These are phyloP conservation scores for Orycteropus afer DNA, from an alignment of 2,113 vertebrate genomes.

Conservation along the genomic window DNA sequence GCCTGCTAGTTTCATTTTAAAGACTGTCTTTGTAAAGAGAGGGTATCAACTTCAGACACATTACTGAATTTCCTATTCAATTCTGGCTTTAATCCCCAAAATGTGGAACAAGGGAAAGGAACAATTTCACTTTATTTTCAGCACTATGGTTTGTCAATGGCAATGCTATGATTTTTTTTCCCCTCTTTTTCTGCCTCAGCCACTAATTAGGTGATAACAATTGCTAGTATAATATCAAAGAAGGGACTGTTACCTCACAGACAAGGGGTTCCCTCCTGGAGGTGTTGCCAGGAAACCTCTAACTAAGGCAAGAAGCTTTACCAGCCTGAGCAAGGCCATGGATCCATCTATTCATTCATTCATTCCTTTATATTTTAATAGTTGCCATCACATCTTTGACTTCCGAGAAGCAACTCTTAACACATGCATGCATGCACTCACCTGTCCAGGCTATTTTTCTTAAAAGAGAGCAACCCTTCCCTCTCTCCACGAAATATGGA, in stretches of 20 bases:
- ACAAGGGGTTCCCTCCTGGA: conserved; percentile 37
- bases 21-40: conserved; percentile 71
- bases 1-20: conserved; percentile 78
- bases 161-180: neutral
- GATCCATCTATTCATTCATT: conserved; percentile 19
- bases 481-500: neutral
- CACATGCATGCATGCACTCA: conserved; percentile 56
- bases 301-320: conserved; percentile 59
- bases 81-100: conserved; percentile 72
- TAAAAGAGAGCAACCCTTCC: conserved; percentile 33
- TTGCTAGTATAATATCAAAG: conserved; percentile 32
- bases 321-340: conserved; percentile 19
- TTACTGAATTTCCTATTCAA: conserved; percentile 63
- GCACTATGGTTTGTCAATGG: conserved; percentile 55
- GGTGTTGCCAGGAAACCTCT: conserved; percentile 53
- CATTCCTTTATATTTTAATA: conserved; percentile 34
- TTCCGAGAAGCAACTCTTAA: conserved; percentile 65
- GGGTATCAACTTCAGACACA: conserved; percentile 59
- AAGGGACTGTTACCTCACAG: conserved; percentile 52
- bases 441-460: conserved; percentile 49
- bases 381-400: conserved; percentile 58
- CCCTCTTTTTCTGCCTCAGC: neutral
- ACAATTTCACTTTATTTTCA: conserved; percentile 59
- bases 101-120: conserved; percentile 21
- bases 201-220: neutral